Base-by-base conservation (phyloP, 2,113 vertebrate species). In the Recurvirostra avosetta region DNA sequence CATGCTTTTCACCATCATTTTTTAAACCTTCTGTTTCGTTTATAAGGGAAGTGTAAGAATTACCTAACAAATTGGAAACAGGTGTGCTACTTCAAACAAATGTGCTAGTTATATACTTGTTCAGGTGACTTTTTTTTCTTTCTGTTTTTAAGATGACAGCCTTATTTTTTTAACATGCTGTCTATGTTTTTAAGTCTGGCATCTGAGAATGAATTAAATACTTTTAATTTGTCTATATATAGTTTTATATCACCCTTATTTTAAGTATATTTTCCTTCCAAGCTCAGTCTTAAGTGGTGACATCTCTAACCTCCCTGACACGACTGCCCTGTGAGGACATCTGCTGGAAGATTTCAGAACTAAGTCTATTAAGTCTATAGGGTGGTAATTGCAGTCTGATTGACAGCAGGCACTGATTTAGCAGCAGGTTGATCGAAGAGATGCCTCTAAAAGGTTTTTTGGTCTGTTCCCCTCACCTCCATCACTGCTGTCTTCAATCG, bases 311-410 rank as follows among this genome's bases (percentile, higher is more conserved):
- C n/a, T 81, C 67, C 66, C n/a, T 52, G 85, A 41, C 88, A 6
- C 7, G 4, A 22, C 83, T 84, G 90, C 93, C 50, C 82, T 63
- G 56, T 20, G 90, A 91, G 55, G 92, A 88, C 94, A 95, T 90
- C 94, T 96, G 73, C 86, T 78, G 96, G 97, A 72, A 94, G n/a
- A 40, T 43, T 38, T 77, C 12, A 2, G 95, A 84, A 95, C 30
- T 27, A 14, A 50, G 53, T 18, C 74, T 38, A 2, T 47, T 72
- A 29, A 49, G 15, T 9, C 43, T 9, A 3, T 5, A 18, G 21
- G 13, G 52, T 7, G 15, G 41, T 78, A 50, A 18, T 30, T n/a
- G 58, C 55, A 38, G 63, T 25, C 52, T 56, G 53, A 23, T 32
- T 79, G 87, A 32, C 84, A 55, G 45, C 47, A 70, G 45, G 15